These are phyloP conservation scores for Dasypolia templi DNA, from an alignment of 2,888 invertebrate species.

Conservation along the genomic window DNA sequence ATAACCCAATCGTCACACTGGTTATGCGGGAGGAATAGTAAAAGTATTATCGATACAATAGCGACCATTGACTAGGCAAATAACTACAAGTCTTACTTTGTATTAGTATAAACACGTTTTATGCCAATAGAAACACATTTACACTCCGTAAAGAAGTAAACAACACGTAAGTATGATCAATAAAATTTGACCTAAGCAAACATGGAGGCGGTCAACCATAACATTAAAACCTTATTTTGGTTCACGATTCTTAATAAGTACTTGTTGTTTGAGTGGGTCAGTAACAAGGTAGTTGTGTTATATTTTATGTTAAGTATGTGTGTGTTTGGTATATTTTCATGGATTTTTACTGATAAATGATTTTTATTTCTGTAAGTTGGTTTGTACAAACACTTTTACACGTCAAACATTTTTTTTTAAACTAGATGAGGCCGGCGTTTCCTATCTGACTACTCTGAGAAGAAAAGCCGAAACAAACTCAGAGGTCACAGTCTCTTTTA, in stretches of 20 bases:
- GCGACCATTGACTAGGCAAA: not conserved
- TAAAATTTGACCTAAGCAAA: constrained; percentile 58
- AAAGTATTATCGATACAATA: not conserved
- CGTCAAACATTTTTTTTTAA: too few relatives aligned
- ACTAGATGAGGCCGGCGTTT: too few relatives aligned
- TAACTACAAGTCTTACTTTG: not conserved
- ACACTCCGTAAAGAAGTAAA: constrained; percentile 31
- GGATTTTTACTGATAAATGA: constrained; percentile 6
- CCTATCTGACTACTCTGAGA: too few relatives aligned
- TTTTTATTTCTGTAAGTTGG: too few relatives aligned
- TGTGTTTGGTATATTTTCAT: not conserved
- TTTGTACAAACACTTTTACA: too few relatives aligned
- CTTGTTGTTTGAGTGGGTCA: constrained; percentile 18
- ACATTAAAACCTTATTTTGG: constrained; percentile 49
- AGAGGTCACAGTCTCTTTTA: too few relatives aligned
- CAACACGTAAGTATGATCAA: constrained; percentile 37
- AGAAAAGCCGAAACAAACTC: too few relatives aligned
- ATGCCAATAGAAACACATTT: not conserved
- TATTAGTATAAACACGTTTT: constrained; percentile 29
- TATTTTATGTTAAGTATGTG: constrained; percentile 13
- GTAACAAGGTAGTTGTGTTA: not conserved
- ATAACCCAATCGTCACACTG: too few relatives aligned
- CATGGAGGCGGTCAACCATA: constrained; percentile 35
- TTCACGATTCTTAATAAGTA: constrained; percentile 18
- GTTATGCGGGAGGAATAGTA: not conserved